Evolutionary conservation across 2,113 vertebrate species (phyloP).

Genomic region (Solenodon paradoxus): DNA sequence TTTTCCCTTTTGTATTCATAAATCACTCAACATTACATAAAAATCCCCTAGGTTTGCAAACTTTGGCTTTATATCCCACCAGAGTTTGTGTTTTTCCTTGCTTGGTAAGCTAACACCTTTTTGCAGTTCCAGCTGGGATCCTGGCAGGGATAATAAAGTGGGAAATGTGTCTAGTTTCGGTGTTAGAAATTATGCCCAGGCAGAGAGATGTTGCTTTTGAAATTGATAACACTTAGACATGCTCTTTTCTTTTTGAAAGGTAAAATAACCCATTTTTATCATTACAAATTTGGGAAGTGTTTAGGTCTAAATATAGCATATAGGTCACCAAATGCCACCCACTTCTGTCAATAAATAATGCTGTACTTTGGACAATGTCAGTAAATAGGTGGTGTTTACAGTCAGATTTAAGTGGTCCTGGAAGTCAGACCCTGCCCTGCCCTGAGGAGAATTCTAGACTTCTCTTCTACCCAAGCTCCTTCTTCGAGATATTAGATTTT

Average conservation of each 20-base stretch:
- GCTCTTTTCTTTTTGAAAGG: not conserved
- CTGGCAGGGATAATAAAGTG: not conserved
- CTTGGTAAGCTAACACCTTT: not conserved
- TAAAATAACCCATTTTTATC: not conserved
- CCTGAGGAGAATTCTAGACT: rapidly evolving
- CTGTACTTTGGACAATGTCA: not conserved
- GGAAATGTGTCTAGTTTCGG: too few relatives aligned
- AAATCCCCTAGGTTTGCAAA: not conserved
- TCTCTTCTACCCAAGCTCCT: not conserved
- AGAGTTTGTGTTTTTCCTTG: not conserved
- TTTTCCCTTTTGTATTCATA: not conserved
- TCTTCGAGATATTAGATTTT: not conserved
- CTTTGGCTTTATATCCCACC: not conserved
- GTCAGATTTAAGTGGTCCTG: not conserved
- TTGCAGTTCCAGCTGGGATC: not conserved
- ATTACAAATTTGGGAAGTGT: not conserved
- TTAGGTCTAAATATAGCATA: not conserved
- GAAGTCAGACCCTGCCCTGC: rapidly evolving
- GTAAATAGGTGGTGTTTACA: not conserved
- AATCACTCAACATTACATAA: not conserved
- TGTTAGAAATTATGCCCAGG: not conserved
- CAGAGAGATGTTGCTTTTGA: not conserved
- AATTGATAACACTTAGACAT: not conserved
- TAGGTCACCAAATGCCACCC: not conserved
- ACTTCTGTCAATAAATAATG: not conserved